Percentiles rank a stretch among this genome's conserved stretches.
Evolutionary conservation across 1,140 invertebrate species (phyloP).

Genomic region (Batillaria attramentaria): DNA sequence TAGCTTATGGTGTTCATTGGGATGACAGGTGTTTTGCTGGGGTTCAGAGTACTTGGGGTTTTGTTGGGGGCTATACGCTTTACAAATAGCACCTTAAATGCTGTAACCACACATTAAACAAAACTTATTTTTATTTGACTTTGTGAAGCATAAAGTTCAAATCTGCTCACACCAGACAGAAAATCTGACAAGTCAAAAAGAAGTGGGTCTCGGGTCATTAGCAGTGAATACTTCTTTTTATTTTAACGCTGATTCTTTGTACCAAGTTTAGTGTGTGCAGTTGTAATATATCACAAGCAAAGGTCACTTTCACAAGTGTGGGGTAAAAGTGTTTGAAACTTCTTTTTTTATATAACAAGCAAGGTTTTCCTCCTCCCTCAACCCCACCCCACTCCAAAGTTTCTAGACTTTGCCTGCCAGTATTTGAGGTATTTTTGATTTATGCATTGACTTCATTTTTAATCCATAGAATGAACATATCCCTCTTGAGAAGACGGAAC

Average conservation of each 20-base stretch:
- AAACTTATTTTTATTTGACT: too few relatives aligned
- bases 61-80: background rate
- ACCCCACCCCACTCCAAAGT: background rate
- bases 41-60: too few relatives aligned
- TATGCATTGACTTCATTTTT: background rate
- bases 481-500: conserved; percentile 78
- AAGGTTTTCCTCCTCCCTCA: background rate
- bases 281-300: background rate
- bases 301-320: background rate
- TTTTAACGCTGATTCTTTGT: too few relatives aligned
- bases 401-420: background rate
- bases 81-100: too few relatives aligned
- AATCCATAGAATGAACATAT: conserved; percentile 74
- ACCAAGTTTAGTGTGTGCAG: too few relatives aligned
- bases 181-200: too few relatives aligned
- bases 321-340: background rate
- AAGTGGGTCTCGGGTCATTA: too few relatives aligned
- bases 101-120: too few relatives aligned
- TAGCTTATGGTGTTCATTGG: background rate
- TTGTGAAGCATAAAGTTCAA: too few relatives aligned
- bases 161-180: too few relatives aligned
- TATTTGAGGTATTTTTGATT: background rate
- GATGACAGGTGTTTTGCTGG: too few relatives aligned
- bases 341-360: background rate
- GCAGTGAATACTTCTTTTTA: too few relatives aligned